Conservation (phyloP, 2,113 vertebrate genomes). For the Serilophus lunatus region DNA sequence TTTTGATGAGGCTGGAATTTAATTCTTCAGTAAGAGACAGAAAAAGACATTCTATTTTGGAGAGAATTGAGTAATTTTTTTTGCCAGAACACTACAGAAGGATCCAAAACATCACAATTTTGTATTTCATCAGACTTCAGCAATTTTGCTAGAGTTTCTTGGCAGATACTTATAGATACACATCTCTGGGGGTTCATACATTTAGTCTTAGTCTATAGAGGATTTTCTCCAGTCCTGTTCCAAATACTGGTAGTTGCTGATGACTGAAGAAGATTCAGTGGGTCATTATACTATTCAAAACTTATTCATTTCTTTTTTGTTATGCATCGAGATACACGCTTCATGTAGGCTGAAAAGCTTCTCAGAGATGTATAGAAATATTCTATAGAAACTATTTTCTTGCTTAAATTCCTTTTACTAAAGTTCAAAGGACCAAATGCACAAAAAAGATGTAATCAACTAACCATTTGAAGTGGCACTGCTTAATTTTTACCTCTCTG, state of each 20-base stretch:
- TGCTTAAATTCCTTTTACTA: background rate
- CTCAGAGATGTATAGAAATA: background rate
- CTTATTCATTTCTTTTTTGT: background rate
- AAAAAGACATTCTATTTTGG: background rate
- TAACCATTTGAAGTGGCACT: background rate
- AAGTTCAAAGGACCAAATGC: background rate
- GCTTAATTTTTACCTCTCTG: background rate
- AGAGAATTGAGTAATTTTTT: background rate
- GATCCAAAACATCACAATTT: background rate
- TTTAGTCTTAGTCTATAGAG: background rate
- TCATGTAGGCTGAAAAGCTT: background rate
- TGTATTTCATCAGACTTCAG: background rate
- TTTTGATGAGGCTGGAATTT: background rate
- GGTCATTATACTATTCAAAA: background rate
- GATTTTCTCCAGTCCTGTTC: background rate
- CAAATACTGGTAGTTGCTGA: background rate
- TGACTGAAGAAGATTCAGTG: background rate
- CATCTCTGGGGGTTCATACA: background rate
- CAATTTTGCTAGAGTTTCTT: background rate
- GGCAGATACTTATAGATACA: background rate
- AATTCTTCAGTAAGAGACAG: background rate
- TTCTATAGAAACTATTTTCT: background rate
- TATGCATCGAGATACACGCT: background rate
- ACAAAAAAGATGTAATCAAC: background rate
- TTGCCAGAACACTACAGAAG: background rate